A percentile compares a stretch with the other conserved stretches of the same genome.
These are phyloP conservation scores for Tetrapedia diversipes DNA, from an alignment of 2,888 invertebrate genomes.

Conservation along the genomic window DNA sequence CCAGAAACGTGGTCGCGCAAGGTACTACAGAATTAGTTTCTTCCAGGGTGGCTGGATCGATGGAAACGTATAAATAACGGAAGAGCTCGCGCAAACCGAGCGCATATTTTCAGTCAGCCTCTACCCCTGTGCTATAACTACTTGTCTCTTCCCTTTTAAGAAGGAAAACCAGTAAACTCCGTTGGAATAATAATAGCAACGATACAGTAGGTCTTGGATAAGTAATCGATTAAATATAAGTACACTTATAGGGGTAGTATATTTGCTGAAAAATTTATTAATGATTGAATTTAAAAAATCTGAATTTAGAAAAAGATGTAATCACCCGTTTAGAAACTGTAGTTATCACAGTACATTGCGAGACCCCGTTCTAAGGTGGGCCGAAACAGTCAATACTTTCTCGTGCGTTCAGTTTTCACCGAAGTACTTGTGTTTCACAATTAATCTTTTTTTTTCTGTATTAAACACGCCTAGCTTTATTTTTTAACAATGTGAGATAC, in stretches of 20 bases:
- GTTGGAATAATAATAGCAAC: background rate
- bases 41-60: constrained; percentile 27
- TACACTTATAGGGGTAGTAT: too few relatives aligned
- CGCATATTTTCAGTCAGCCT: constrained; percentile 1
- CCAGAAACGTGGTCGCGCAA: constrained; percentile 67
- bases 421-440: constrained; percentile 2
- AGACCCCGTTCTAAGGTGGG: constrained; percentile 58
- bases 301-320: too few relatives aligned
- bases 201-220: background rate
- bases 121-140: background rate
- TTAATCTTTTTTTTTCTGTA: constrained; percentile 66
- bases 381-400: constrained; percentile 18
- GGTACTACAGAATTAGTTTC: constrained; percentile 45
- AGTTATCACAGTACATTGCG: constrained; percentile 56
- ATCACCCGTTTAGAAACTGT: too few relatives aligned
- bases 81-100: background rate
- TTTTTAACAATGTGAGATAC: constrained; percentile 81
- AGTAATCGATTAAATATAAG: too few relatives aligned
- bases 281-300: too few relatives aligned
- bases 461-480: constrained; percentile 83
- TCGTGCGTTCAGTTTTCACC: constrained; percentile 2
- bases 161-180: background rate
- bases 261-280: too few relatives aligned
- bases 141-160: background rate
- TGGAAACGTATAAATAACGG: constrained; percentile 40